Conservation (phyloP, 2,797 vertebrate genomes). For the Octomys mimax region DNA sequence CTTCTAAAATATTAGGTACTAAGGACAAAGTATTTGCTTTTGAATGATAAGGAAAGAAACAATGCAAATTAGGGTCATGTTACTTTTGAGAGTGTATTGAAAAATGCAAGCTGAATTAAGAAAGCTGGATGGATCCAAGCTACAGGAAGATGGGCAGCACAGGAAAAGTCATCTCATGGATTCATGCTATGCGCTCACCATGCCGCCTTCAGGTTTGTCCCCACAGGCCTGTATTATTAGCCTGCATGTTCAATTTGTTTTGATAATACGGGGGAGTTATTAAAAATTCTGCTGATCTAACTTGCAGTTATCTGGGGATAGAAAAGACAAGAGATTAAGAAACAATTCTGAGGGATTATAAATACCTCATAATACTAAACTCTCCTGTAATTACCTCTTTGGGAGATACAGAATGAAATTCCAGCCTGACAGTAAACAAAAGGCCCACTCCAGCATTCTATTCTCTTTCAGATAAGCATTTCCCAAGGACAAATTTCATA, state of each 20-base stretch:
- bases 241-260: constrained; percentile 62
- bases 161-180: neutral
- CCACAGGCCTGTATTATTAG: constrained; percentile 40
- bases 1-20: constrained; percentile 8
- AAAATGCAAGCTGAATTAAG: constrained; percentile 25
- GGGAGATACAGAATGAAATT: constrained; percentile 71
- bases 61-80: neutral
- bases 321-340: constrained; percentile 80
- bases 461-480: constrained; percentile 9
- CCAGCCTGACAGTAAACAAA: constrained; percentile 70
- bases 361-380: constrained; percentile 77
- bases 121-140: neutral
- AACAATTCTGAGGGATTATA: constrained; percentile 81
- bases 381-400: constrained; percentile 76
- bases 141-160: neutral
- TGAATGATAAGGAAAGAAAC: neutral
- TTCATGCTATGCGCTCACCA: constrained; percentile 27
- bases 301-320: constrained; percentile 68
- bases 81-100: neutral
- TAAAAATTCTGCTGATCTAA: constrained; percentile 80
- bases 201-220: constrained; percentile 60
- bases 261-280: constrained; percentile 74
- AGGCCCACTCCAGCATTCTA: neutral
- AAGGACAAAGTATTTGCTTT: neutral
- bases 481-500: constrained; percentile 73